Base-by-base conservation (phyloP, 37 sponge, comb jelly and placozoan genomes). In the Halichondria panicea region DNA sequence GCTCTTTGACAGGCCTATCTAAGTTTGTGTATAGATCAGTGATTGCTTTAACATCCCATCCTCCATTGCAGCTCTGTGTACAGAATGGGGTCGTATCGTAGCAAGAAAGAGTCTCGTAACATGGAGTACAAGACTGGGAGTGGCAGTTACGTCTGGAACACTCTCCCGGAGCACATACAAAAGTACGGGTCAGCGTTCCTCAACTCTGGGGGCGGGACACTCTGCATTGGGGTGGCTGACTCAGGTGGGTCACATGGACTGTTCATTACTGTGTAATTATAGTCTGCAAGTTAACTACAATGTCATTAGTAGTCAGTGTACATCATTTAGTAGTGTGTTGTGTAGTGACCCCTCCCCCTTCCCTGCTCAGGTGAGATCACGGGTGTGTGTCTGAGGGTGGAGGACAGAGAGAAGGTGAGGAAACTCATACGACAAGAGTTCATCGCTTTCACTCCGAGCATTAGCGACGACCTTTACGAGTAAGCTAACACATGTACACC, bases 181-280 rank as follows among this genome's bases (percentile, higher is more conserved):
- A 81, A 68, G 54, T 87, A 87, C 81, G 88, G 88, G 25, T 81
- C 82, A 1, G 88, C 88, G 0, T 87, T 81, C 40, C 58, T 87
- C 13, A 87, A 87, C 61, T 81, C 82, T 43, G 59, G 70, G 33
- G 88, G 88, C 5, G 88, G 88, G 11, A 62, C 69, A 21, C 75
- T 87, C 12, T 63, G 55, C 21, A 44, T 87, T 58, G 88, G 88
- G 41, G 82, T 87, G 3, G 36, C 32, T 7, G 88, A 87, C 60
- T 50, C 75, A 46, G 88, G 88, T 87, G 71, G 8, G 21, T 42
- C 24, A 8, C 27, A 32, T 37, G 48, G 8, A 11, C 8, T 43
- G 8, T 12, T n/a, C n/a, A n/a, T n/a, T n/a, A n/a, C n/a, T n/a
- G n/a, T n/a, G n/a, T n/a, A n/a, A n/a, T n/a, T n/a, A n/a, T n/a